Evolutionary conservation across 2,113 vertebrate species (phyloP).

Genomic region (Bucco capensis): DNA sequence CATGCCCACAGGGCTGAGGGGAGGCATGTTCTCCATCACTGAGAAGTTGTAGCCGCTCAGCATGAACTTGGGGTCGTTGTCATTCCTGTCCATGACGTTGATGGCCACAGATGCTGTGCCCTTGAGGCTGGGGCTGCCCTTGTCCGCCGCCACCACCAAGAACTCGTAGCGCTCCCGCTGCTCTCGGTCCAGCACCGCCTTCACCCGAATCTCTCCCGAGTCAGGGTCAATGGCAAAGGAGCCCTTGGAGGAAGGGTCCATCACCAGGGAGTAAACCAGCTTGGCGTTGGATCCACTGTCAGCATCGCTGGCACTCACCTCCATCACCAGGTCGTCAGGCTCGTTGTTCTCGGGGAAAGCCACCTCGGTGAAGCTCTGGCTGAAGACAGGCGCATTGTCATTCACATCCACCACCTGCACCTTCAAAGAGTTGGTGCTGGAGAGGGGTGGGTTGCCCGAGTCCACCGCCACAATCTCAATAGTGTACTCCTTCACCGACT

Average conservation of each 20-base stretch:
- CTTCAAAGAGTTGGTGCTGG: conserved; percentile 94
- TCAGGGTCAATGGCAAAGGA: conserved; percentile 86
- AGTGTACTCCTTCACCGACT: conserved; percentile 88
- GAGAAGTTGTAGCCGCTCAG: conserved; percentile 95
- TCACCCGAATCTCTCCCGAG: conserved; percentile 86
- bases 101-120: conserved; percentile 90
- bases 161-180: conserved; percentile 86
- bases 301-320: conserved; percentile 84
- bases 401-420: conserved; percentile 95
- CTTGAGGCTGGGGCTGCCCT: conserved; percentile 88
- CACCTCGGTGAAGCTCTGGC: conserved; percentile 84
- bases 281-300: conserved; percentile 92
- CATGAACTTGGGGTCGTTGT: conserved; percentile 98
- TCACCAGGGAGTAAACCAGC: conserved; percentile 85
- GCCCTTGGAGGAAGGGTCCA: conserved; percentile 75
- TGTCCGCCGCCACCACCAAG: conserved; percentile 88
- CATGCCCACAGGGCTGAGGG: conserved; percentile 92
- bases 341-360: conserved; percentile 90
- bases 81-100: conserved; percentile 91
- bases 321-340: conserved; percentile 84
- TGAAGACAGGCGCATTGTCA: conserved; percentile 89
- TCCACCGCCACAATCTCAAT: conserved; percentile 96
- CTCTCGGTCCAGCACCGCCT: conserved; percentile 88
- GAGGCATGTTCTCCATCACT: conserved; percentile 92
- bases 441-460: conserved; percentile 93